Percentiles rank a stretch among this genome's conserved stretches.
Evolutionary conservation across 2,113 vertebrate species (phyloP).

Genomic region (Gymnobelideus leadbeateri): DNA sequence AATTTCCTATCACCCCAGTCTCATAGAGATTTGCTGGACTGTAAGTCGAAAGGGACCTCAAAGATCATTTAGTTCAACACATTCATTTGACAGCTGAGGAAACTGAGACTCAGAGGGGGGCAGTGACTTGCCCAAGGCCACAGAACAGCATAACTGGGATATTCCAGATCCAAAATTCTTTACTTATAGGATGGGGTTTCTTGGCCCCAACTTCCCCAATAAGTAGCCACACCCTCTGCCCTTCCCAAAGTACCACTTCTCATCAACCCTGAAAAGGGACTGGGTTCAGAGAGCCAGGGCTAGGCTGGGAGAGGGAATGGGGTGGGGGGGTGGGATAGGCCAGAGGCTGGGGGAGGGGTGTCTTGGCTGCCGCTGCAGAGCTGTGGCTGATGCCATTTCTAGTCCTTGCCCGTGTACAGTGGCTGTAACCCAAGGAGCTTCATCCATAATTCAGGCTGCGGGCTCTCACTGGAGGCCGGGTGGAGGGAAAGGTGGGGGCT

Average conservation of each 20-base stretch:
- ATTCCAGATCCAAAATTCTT: not conserved
- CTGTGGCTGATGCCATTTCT: slow-evolving; percentile 89
- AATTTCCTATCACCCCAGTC: not conserved
- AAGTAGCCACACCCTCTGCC: not conserved
- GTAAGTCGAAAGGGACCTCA: not conserved
- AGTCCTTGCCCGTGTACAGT: slow-evolving; percentile 83
- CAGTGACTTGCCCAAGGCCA: not conserved
- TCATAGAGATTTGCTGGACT: not conserved
- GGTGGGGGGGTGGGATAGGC: slow-evolving; percentile 79
- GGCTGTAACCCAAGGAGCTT: slow-evolving; percentile 87
- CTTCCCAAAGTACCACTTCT: not conserved
- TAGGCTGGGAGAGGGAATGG: not conserved
- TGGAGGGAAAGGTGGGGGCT: slow-evolving; percentile 79
- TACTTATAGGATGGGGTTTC: fast-evolving
- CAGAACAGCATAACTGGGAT: not conserved
- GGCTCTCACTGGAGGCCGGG: slow-evolving; percentile 80
- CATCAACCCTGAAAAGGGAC: slow-evolving; percentile 72
- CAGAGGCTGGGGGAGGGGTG: slow-evolving; percentile 83
- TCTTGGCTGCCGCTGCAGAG: slow-evolving; percentile 85
- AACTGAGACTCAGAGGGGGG: not conserved
- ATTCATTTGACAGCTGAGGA: not conserved
- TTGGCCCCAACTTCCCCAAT: not conserved
- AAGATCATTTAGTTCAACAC: not conserved
- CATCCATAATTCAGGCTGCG: slow-evolving; percentile 86
- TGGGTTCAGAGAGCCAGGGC: slow-evolving; percentile 86